Evolutionary conservation across 2,888 invertebrate species (phyloP).

Genomic region (Heliconius sara): DNA sequence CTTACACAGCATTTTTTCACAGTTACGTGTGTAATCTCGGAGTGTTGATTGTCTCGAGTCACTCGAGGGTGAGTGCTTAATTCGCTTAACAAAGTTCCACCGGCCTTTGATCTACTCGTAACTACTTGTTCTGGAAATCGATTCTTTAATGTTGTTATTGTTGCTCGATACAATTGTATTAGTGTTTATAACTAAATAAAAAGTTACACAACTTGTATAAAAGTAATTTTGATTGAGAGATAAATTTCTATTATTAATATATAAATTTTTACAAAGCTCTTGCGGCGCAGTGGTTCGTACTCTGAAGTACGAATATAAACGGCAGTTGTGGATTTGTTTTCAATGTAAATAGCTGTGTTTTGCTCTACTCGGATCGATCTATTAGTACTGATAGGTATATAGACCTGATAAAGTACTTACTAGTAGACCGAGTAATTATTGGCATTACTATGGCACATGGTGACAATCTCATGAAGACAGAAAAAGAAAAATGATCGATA

Average conservation of each 20-base stretch:
- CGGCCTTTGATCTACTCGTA: conserved; percentile 13
- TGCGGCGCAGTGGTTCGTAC: neutral
- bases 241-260: neutral
- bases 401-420: no score
- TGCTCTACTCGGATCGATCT: no score
- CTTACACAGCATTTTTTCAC: conserved; percentile 34
- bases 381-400: no score
- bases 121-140: conserved; percentile 16
- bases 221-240: neutral
- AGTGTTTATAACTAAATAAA: neutral
- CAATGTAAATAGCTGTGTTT: no score
- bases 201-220: neutral
- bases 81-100: conserved; percentile 11
- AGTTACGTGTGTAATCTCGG: conserved; percentile 39
- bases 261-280: neutral
- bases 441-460: no score
- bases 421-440: no score
- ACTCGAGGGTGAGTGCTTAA: conserved; percentile 28
- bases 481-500: no score
- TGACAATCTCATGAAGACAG: no score
- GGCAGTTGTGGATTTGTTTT: no score
- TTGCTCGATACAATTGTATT: conserved; percentile 10
- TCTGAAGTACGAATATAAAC: no score
- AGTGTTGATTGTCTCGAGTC: conserved; percentile 36
- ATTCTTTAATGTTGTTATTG: conserved; percentile 1